A percentile compares a stretch with the other conserved stretches of the same genome.
Evolutionary conservation across 2,113 vertebrate species (phyloP).

Genomic region (Cephalopterus ornatus): DNA sequence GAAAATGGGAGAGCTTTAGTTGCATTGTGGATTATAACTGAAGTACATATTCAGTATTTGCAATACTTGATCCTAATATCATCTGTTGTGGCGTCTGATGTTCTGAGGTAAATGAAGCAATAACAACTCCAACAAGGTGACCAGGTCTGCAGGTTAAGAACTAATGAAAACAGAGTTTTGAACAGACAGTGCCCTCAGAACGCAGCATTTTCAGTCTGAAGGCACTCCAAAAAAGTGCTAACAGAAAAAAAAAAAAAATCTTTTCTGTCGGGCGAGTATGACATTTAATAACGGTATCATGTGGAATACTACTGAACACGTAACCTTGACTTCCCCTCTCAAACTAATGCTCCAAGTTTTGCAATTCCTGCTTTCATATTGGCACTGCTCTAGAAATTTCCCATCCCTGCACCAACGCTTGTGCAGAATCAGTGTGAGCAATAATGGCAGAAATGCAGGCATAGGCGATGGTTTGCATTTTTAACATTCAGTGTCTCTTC

Average conservation of each 20-base stretch:
- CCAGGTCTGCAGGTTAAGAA: neutral
- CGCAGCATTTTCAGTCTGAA: neutral
- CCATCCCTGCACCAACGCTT: neutral
- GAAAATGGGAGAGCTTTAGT: neutral
- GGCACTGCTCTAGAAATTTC: neutral
- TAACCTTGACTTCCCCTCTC: neutral
- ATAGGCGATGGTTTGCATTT: neutral
- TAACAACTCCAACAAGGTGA: neutral
- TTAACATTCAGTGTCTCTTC: neutral
- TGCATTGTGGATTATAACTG: neutral
- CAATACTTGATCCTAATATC: neutral
- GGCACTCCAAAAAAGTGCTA: neutral
- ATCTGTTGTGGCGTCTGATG: rapidly evolving
- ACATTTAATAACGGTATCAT: neutral
- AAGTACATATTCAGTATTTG: neutral
- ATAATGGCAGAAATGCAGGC: neutral
- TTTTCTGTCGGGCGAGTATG: neutral
- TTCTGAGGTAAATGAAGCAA: neutral
- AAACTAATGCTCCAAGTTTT: neutral
- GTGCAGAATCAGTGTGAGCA: neutral
- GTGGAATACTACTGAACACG: neutral
- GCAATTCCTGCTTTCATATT: neutral
- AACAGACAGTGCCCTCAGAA: neutral
- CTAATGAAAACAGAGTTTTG: neutral
- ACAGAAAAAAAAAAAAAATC: neutral